Evolutionary conservation across 2,888 invertebrate genomes (phyloP), one percentile per base, ranked within the genome.

Genomic region (Cremastobaeus sp.): DNA sequence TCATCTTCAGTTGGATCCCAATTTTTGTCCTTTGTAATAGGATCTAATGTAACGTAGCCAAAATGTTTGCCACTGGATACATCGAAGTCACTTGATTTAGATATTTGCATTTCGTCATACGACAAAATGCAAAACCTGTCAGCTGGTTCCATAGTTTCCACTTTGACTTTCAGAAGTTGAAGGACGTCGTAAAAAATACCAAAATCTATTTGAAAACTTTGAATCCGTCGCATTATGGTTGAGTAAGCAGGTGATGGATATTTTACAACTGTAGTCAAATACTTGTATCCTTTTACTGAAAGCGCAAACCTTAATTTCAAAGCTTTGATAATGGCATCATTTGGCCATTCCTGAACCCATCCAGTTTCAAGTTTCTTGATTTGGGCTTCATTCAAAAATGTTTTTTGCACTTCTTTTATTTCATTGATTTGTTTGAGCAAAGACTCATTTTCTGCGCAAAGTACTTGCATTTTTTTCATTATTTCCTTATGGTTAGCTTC

Each of bases 201-300:
- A 18, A 62, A 62, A 30, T 62, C 54, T 2, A 54, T 11, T 62
- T 70, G 54, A 17, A 54, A 69, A 18, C 52, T 45, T 54, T 69
- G 69, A 41, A 69, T 60, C 18, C 48, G 34, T n/a, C 69, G 34
- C 60, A 69, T 69, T 50, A 62, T 25, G 1, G 70, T 62, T 9
- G 30, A 37, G 28, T 55, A 70, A 1, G 62, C 47, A 15, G 70
- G 62, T 14, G 20, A 37, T 15, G 55, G 62, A 32, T 70, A 55
- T 0, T 41, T 35, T 11, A 39, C 55, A 20, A 39, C 35, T n/a
- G n/a, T n/a, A 0, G 34, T 11, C 3, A 68, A 15, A 37, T 25
- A 59, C 25, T 68, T 28, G 15, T 68, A 68, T 20, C 52, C 59
- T 4, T 21, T 14, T 6, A 52, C 18, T 3, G 18, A 5, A 17